Base-by-base conservation (phyloP, 2,797 vertebrate species). In the Gymnodraco acuticeps region DNA sequence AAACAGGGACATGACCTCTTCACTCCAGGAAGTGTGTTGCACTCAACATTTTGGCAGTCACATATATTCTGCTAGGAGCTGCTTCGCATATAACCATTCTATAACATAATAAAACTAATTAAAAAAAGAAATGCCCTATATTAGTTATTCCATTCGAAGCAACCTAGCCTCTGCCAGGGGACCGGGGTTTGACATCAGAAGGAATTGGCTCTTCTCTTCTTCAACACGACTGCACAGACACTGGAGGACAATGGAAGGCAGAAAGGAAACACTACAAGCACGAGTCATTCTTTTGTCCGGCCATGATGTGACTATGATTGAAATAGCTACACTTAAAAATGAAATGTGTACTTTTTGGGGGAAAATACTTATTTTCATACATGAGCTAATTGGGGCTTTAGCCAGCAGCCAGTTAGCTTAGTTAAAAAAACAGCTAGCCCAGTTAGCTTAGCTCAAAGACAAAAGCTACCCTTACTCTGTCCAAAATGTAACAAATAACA, bases 41-140 rank as follows among this genome's bases (percentile, higher is more conserved):
- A 75, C 64, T 77, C 52, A 63, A 70, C 64, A 78, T 74, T 81
- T 81, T 81, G 77, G 78, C 77, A 71, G 77, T 80, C 73, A 77
- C 54, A 87, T 71, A 54, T 66, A 72, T 52, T 80, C 71, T 64
- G 66, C 50, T 48, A 48, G 42, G 59, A 80, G 67, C 20, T 52
- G 64, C 56, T 80, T 72, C 50, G 75, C 68, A 73, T 54, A 42
- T 63, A 66, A 84, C 23, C 71, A 79, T 68, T 75, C 62, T 52
- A 68, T 54, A 75, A 65, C 61, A n/a, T 50, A 76, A 71, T 58
- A 77, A 81, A 70, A 70, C 77, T 50, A 60, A 38, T 38, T 7
- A 38, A 6, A 53, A 62, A 75, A 64, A 73, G 70, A 74, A 87
- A 89, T 80, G 82, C 83, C 85, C 80, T 63, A 46, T 41, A 45